Base-by-base conservation (phyloP, 2,113 vertebrate genomes). In the Sander lucioperca region DNA sequence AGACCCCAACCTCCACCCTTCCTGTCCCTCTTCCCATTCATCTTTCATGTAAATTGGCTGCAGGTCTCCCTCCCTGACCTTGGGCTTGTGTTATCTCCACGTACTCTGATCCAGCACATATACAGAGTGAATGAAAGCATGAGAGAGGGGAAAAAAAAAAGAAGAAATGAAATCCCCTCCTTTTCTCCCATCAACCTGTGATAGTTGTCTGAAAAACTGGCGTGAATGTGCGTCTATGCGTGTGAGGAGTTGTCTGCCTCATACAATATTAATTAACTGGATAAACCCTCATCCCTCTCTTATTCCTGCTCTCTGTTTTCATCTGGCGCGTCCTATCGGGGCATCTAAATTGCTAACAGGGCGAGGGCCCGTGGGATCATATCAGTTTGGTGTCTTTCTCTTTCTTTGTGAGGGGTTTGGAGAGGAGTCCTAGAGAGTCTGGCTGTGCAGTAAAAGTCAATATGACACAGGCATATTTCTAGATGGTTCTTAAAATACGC, bases 31-130 rank as follows among this genome's bases (percentile, higher is more conserved):
- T 91, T 88, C 91, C 90, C 84, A 93, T 94, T 94, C 93, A 93
- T 92, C 89, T 77, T 70, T 93, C 90, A 94, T 94, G 94, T 92
- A 94, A 94, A 94, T 94, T 94, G 92, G 92, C 87, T 93, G 88
- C 82, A 93, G 90, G 93, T 81, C 91, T 93, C 77, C 86, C 86
- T 86, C 86, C 77, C 85, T 94, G 93, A 95, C 95, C 95, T 96
- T 95, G 94, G 94, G 90, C 90, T 91, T 73, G 70, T 67, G 87
- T 95, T 95, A 94, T 94, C 94, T 88, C 88, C 25, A 67, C 69
- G 68, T 56, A 83, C 87, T 93, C 87, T 89, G 92, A 94, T 93
- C 91, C 91, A 86, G 78, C 86, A 83, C 75, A 85, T 14, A 85
- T 62, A 86, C 69, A 74, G 67, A 88, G 85, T 88, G 79, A 84